These are phyloP conservation scores for Cephus runcator DNA, from an alignment of 2,888 invertebrate species.

Conservation along the genomic window DNA sequence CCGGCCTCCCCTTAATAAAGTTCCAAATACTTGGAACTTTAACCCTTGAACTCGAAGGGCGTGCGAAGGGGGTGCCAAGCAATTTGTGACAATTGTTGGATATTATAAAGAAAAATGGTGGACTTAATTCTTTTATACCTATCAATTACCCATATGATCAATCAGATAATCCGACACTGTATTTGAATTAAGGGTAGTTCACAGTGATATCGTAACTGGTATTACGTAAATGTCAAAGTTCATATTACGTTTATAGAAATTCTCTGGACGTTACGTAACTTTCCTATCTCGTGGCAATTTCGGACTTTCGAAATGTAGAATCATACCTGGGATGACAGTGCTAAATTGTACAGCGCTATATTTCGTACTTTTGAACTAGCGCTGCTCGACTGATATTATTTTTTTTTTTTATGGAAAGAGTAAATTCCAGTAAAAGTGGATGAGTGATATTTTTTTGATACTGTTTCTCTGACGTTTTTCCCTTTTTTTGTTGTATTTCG, in stretches of 20 bases:
- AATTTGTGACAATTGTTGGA: neutral
- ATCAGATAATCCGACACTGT: neutral
- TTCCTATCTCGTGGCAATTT: neutral
- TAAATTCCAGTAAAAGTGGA: too few relatives aligned
- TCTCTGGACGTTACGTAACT: neutral
- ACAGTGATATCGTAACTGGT: neutral
- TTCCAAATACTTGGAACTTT: neutral
- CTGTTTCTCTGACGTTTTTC: too few relatives aligned
- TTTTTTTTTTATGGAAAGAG: too few relatives aligned
- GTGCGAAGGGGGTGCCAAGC: neutral
- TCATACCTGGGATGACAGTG: neutral
- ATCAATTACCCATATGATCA: neutral
- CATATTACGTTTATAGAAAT: neutral
- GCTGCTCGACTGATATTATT: neutral
- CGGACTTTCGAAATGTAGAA: neutral
- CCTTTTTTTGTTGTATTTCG: too few relatives aligned
- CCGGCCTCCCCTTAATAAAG: neutral
- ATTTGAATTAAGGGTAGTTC: neutral
- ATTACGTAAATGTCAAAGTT: neutral
- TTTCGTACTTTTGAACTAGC: neutral
- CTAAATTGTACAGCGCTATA: neutral
- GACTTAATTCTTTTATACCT: neutral
- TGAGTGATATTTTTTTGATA: too few relatives aligned
- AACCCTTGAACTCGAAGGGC: neutral
- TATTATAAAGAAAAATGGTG: neutral